These are phyloP conservation scores for Rhodinocichla rosea DNA, from an alignment of 2,113 vertebrate species.

Conservation along the genomic window DNA sequence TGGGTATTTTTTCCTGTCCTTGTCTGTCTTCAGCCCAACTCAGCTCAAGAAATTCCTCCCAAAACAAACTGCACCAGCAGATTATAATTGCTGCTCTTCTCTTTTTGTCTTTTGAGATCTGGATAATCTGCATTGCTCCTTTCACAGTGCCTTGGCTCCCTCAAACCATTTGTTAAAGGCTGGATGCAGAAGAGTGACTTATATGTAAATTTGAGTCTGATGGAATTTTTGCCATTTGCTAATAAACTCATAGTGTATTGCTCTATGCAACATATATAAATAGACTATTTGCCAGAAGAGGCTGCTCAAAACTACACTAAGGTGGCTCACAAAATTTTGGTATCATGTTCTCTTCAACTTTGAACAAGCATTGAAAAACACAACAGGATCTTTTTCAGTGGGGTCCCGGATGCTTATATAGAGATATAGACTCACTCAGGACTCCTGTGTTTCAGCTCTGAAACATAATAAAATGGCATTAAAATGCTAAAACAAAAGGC, in stretches of 20 bases:
- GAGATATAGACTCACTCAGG: background rate
- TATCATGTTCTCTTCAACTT: background rate
- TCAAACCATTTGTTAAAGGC: background rate
- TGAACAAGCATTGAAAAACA: background rate
- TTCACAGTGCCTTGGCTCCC: background rate
- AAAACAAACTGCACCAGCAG: background rate
- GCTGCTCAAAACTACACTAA: background rate
- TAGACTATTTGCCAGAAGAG: background rate
- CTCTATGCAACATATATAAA: background rate
- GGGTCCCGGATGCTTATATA: background rate
- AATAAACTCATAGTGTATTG: background rate
- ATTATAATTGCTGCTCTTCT: background rate
- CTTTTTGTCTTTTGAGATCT: background rate
- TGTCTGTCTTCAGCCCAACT: background rate
- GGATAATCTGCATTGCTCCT: background rate
- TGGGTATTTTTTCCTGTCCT: background rate
- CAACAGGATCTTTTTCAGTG: background rate
- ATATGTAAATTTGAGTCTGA: background rate
- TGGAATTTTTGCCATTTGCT: background rate
- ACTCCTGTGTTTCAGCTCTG: background rate
- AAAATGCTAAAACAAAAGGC: background rate
- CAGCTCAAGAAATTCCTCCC: background rate
- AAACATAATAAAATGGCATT: background rate
- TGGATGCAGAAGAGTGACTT: background rate
- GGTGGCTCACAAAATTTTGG: background rate